phyloP scores from a whole-genome alignment of 1,140 invertebrate genomes.

The Paramacrobiotus metropolitanus region DNA sequence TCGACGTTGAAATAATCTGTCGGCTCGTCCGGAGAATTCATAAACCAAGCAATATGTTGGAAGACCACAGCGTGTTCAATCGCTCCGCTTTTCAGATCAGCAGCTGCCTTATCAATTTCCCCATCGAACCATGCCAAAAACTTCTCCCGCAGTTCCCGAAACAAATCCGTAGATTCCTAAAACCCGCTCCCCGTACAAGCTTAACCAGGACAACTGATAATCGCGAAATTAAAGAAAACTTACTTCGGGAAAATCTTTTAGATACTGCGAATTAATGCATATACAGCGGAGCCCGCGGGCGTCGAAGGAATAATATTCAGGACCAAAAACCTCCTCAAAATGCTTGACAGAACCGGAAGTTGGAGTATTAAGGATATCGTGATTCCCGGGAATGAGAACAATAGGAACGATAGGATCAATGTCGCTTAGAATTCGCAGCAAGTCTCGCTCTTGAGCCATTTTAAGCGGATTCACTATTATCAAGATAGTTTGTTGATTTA shows the following conservation, averaged over 20 bases:
- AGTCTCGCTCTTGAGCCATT: conserved; percentile 23
- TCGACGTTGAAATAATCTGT: conserved; percentile 25
- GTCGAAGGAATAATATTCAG: conserved; percentile 33
- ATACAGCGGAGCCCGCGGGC: conserved; percentile 29
- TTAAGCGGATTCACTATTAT: background rate
- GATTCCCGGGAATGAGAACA: conserved; percentile 33
- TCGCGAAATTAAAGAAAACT: background rate
- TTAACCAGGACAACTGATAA: background rate
- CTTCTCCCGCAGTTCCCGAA: background rate
- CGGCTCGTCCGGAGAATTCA: conserved; percentile 22
- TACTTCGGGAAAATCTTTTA: conserved; percentile 4
- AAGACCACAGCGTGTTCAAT: conserved; percentile 26
- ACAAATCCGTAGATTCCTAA: too few relatives aligned
- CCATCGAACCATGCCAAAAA: conserved; percentile 6
- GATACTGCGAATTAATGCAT: conserved; percentile 30
- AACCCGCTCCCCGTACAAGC: too few relatives aligned
- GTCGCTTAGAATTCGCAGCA: conserved; percentile 23
- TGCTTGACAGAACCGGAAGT: conserved; percentile 20
- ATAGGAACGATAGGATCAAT: conserved; percentile 26
- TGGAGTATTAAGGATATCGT: conserved; percentile 31
- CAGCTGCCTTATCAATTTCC: background rate
- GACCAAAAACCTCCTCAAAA: conserved; percentile 27
- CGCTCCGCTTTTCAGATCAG: conserved; percentile 7
- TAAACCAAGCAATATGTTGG: conserved; percentile 33
- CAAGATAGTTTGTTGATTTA: background rate